These are phyloP conservation scores for Hypsibius dujardini DNA, from an alignment of 1,140 invertebrate genomes.

Conservation along the genomic window DNA sequence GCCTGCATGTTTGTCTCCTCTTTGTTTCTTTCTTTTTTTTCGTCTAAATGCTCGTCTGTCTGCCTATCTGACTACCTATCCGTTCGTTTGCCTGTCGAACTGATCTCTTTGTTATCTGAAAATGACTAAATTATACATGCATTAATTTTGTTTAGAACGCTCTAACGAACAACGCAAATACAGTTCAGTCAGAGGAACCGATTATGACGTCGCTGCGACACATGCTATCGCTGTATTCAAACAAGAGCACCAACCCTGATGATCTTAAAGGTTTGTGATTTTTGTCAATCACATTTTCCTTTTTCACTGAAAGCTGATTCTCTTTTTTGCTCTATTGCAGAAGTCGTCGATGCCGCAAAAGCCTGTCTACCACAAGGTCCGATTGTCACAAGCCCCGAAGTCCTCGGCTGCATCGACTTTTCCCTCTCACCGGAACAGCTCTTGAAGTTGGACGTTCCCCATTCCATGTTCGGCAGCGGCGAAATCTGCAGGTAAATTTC, in stretches of 20 bases:
- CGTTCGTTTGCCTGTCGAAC: neutral
- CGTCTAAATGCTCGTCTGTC: too few species aligned
- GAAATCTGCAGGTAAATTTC: conserved; percentile 3
- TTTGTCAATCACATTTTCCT: neutral
- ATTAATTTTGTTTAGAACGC: neutral
- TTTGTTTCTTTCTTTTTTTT: too few species aligned
- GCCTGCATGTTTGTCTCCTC: too few species aligned
- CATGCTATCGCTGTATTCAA: conserved; percentile 12
- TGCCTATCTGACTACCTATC: too few species aligned
- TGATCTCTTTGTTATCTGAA: neutral
- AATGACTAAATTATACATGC: neutral
- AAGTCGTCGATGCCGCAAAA: conserved; percentile 6
- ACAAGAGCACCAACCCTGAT: conserved; percentile 3
- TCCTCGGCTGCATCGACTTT: neutral
- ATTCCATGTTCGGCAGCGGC: conserved; percentile 15
- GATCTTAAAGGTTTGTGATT: neutral
- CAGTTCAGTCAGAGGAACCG: neutral
- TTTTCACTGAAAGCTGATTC: neutral
- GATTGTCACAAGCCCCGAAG: neutral
- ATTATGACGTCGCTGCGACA: conserved; percentile 3
- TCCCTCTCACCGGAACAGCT: conserved; percentile 11
- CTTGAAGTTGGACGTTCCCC: neutral
- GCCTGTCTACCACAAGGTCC: conserved; percentile 9
- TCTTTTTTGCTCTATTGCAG: neutral
- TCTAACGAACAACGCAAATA: neutral